Percentiles rank a stretch among this genome's conserved stretches.
These are phyloP conservation scores for Istiophorus platypterus DNA, from an alignment of 2,113 vertebrate genomes.

Conservation along the genomic window DNA sequence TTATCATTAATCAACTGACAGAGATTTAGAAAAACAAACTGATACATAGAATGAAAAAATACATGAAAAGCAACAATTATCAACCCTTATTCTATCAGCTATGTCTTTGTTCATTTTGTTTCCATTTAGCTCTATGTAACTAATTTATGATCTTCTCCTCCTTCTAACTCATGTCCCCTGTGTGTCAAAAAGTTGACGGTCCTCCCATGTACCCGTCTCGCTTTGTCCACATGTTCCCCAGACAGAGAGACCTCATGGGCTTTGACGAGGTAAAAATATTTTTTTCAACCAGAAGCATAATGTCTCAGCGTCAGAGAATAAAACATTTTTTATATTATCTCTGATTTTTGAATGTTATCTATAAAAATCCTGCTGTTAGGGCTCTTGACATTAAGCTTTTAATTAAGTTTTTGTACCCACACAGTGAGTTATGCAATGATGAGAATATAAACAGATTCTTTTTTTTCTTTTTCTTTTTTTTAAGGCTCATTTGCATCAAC, in stretches of 20 bases:
- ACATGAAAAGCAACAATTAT: background rate
- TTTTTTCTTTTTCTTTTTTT: background rate
- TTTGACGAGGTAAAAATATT: conserved; percentile 90
- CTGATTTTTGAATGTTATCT: background rate
- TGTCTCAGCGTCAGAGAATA: background rate
- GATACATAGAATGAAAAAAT: background rate
- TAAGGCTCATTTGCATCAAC: background rate
- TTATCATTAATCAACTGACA: background rate
- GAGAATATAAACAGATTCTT: background rate
- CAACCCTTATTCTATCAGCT: background rate
- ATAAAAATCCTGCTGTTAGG: background rate
- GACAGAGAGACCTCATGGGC: conserved; percentile 90
- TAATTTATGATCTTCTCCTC: background rate
- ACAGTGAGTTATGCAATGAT: background rate
- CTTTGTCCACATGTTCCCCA: conserved; percentile 86
- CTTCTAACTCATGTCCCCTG: background rate
- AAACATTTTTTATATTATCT: too few species aligned
- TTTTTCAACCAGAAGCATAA: background rate
- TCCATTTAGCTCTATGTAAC: background rate
- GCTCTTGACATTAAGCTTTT: background rate
- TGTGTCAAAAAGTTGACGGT: conserved; percentile 87
- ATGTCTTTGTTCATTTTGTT: background rate
- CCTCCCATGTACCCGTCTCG: conserved; percentile 89
- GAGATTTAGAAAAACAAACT: background rate
- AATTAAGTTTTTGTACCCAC: background rate